Conservation (phyloP, 2,113 vertebrate species). For the Istiophorus platypterus region DNA sequence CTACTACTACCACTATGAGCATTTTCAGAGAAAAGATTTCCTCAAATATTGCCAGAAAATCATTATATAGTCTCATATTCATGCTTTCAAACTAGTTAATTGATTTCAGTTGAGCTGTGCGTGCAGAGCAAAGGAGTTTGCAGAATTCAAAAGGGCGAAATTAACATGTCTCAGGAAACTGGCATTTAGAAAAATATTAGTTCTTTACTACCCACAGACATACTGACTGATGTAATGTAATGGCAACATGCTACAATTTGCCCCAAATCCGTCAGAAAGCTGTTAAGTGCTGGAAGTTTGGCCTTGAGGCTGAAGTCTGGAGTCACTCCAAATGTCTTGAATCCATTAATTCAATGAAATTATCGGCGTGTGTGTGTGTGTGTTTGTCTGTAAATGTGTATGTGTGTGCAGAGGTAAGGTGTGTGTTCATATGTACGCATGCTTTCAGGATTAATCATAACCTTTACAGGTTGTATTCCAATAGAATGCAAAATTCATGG, state of each 20-base stretch:
- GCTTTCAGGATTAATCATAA: not conserved
- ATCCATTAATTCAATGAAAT: constrained; percentile 15
- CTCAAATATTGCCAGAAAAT: not conserved
- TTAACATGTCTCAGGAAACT: constrained; percentile 34
- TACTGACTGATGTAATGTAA: constrained; percentile 38
- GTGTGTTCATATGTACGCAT: constrained; percentile 2
- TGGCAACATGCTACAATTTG: constrained; percentile 24
- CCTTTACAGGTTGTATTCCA: not conserved
- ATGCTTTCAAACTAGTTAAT: not conserved
- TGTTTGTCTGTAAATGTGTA: not conserved
- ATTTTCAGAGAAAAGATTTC: not conserved
- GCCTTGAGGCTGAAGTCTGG: constrained; percentile 28
- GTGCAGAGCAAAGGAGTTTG: not conserved
- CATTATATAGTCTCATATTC: not conserved
- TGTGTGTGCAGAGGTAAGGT: not conserved
- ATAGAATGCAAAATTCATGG: not conserved
- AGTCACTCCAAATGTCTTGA: constrained; percentile 31
- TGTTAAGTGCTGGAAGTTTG: constrained; percentile 11
- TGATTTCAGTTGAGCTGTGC: constrained; percentile 13
- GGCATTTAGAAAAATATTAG: constrained; percentile 30
- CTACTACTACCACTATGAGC: not conserved
- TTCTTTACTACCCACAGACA: constrained; percentile 16
- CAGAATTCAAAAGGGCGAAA: constrained; percentile 13
- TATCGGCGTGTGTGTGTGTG: not conserved
- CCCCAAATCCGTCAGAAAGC: constrained; percentile 14